Percentiles rank a stretch among this genome's conserved stretches.
Conservation (phyloP, 2,797 vertebrate genomes). For the Synaphobranchus kaupii region DNA sequence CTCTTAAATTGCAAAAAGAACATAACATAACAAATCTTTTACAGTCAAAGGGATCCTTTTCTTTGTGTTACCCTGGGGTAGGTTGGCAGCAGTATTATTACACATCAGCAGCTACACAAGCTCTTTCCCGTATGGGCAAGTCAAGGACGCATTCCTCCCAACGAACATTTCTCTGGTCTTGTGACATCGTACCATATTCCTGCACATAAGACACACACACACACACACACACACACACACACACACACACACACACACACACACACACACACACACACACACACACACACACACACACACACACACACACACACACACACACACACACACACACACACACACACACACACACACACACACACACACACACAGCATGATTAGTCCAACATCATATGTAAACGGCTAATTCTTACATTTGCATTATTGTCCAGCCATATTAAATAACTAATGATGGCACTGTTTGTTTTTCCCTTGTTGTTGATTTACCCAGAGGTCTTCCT, state of each 20-base stretch:
- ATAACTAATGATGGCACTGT: constrained; percentile 58
- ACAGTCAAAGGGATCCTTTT: background rate
- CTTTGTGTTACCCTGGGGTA: background rate
- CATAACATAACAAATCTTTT: background rate
- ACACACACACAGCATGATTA: background rate
- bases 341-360: constrained; percentile 21
- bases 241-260: constrained; percentile 21
- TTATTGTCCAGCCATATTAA: constrained; percentile 44
- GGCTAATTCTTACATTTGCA: constrained; percentile 36
- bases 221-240: constrained; percentile 23
- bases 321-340: constrained; percentile 22
- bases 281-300: constrained; percentile 11
- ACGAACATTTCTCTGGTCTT: background rate
- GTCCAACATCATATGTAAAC: constrained; percentile 42
- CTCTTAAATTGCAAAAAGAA: background rate
- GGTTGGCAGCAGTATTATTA: background rate
- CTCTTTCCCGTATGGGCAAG: background rate
- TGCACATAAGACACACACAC: constrained; percentile 3
- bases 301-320: constrained; percentile 15
- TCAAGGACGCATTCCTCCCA: background rate
- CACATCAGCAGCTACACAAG: background rate
- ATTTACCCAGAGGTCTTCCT: constrained; percentile 40
- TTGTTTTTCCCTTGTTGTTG: constrained; percentile 30
- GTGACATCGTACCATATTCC: background rate
- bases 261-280: constrained; percentile 8